Evolutionary conservation across 1,140 invertebrate genomes (phyloP).

Genomic region (Andricus grossulariae): DNA sequence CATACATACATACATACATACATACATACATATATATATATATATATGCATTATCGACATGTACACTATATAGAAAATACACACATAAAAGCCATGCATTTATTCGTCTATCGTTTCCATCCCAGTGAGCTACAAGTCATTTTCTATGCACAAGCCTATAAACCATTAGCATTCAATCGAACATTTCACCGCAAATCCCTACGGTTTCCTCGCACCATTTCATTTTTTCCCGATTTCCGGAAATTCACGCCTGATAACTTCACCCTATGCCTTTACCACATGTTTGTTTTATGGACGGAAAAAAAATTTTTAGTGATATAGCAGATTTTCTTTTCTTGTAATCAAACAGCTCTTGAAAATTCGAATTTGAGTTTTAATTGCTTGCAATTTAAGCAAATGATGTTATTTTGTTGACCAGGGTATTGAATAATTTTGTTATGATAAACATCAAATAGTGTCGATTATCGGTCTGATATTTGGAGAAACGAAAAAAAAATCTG

Average conservation of each 20-base stretch:
- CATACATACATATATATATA: not conserved
- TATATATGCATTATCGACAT: not conserved
- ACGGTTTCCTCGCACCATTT: constrained; percentile 29
- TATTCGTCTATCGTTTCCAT: constrained; percentile 16
- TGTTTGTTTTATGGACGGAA: constrained; percentile 4
- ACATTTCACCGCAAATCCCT: constrained; percentile 28
- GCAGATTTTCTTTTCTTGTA: too few species aligned
- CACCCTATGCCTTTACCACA: not conserved
- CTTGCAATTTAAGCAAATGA: too few species aligned
- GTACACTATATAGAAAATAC: not conserved
- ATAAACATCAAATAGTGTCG: too few species aligned
- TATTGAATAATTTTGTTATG: too few species aligned
- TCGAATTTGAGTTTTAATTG: too few species aligned
- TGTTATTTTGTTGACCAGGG: too few species aligned
- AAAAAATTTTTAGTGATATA: not conserved
- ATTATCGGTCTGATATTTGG: too few species aligned
- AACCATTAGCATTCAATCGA: constrained; percentile 31
- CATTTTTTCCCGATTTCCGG: constrained; percentile 12
- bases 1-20: not conserved
- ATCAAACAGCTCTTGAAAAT: too few species aligned
- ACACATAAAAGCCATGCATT: not conserved
- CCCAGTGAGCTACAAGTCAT: constrained; percentile 7
- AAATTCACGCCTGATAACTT: constrained; percentile 31
- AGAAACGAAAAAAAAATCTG: too few species aligned
- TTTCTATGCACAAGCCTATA: constrained; percentile 26